A percentile compares a stretch with the other conserved stretches of the same genome.
Evolutionary conservation across 2,113 vertebrate species (phyloP).

Genomic region (Hemichromis elongatus): DNA sequence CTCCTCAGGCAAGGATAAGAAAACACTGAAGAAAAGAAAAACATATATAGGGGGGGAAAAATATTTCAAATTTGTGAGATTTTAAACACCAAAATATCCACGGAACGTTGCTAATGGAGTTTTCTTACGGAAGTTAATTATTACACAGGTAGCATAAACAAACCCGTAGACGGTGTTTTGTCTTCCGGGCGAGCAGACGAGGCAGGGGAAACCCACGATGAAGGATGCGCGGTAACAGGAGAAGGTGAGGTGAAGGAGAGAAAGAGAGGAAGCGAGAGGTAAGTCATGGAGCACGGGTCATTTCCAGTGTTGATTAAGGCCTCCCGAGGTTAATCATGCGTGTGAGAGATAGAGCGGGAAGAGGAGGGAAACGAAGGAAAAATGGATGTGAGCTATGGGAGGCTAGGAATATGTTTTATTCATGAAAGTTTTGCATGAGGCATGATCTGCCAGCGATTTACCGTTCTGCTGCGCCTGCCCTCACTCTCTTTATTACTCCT

Average conservation of each 20-base stretch:
- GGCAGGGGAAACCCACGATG: neutral
- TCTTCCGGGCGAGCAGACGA: neutral
- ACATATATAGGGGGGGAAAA: neutral
- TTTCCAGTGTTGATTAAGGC: slow-evolving; percentile 75
- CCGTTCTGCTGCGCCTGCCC: slow-evolving; percentile 46
- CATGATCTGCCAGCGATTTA: slow-evolving; percentile 71
- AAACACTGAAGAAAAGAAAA: neutral
- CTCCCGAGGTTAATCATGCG: slow-evolving; percentile 72
- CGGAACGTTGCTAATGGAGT: neutral
- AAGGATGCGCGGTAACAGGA: neutral
- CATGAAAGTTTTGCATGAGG: slow-evolving; percentile 73
- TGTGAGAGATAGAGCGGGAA: slow-evolving; percentile 65
- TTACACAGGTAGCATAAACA: slow-evolving; percentile 20
- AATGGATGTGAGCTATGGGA: slow-evolving; percentile 59
- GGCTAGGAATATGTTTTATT: slow-evolving; percentile 73
- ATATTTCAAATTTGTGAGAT: neutral
- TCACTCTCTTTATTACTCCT: slow-evolving; percentile 52
- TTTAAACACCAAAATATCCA: neutral
- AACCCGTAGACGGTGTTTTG: neutral
- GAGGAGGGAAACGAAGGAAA: slow-evolving; percentile 47
- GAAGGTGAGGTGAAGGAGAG: slow-evolving; percentile 37
- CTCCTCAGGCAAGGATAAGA: slow-evolving; percentile 23
- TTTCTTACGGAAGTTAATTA: neutral
- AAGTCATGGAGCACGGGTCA: slow-evolving; percentile 69
- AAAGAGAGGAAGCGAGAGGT: slow-evolving; percentile 17